Percentiles rank a stretch among this genome's conserved stretches.
phyloP scores from a whole-genome alignment of 2,113 vertebrate species.

The Centrocercus urophasianus region DNA sequence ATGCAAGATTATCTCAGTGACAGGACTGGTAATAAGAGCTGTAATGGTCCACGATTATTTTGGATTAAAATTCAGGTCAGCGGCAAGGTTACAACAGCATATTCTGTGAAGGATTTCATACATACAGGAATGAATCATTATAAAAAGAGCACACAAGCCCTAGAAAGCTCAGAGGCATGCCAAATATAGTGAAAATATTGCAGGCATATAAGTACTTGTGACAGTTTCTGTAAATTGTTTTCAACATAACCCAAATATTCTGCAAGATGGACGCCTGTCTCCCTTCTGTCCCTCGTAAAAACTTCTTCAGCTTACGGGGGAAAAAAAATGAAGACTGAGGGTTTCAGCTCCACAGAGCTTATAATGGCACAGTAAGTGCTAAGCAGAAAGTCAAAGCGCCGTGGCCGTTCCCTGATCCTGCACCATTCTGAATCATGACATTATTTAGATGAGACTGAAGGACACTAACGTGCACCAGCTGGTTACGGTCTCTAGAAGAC shows the following conservation, averaged over 20 bases:
- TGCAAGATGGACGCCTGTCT: fast-evolving
- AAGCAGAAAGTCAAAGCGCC: not conserved
- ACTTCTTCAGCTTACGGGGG: not conserved
- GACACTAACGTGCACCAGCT: not conserved
- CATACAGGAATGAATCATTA: not conserved
- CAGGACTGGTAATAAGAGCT: not conserved
- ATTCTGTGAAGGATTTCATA: not conserved
- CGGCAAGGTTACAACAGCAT: not conserved
- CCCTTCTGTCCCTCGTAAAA: not conserved
- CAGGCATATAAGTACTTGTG: not conserved
- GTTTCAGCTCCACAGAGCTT: not conserved
- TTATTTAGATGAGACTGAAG: not conserved
- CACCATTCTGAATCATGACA: not conserved
- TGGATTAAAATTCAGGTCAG: not conserved
- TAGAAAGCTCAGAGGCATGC: not conserved
- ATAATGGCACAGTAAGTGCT: not conserved
- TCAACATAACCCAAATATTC: not conserved
- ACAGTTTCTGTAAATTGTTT: not conserved
- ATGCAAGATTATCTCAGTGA: not conserved
- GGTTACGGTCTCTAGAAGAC: not conserved
- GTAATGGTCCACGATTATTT: not conserved
- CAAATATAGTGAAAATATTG: not conserved
- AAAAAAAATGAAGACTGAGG: fast-evolving
- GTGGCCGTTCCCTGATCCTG: not conserved
- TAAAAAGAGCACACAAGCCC: not conserved